Percentiles rank a stretch among this genome's conserved stretches.
phyloP scores from a whole-genome alignment of 1,140 invertebrate species.

The Trachymyrmex septentrionalis region DNA sequence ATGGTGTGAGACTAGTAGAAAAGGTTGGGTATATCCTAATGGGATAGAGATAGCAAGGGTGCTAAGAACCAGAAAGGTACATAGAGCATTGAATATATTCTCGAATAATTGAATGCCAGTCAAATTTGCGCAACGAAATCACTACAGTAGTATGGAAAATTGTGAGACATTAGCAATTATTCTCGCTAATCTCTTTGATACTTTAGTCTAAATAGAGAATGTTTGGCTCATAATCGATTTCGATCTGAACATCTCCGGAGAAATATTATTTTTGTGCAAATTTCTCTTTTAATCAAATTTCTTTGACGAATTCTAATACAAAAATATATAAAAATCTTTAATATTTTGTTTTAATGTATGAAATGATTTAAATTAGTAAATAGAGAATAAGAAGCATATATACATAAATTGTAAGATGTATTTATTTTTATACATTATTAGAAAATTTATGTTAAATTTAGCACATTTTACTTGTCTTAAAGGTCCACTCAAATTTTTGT shows the following conservation, averaged over 20 bases:
- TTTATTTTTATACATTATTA: too few species aligned
- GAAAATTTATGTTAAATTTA: too few species aligned
- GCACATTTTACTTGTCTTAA: too few species aligned
- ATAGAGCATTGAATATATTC: constrained; percentile 59
- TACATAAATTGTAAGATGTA: too few species aligned
- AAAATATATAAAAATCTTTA: not conserved
- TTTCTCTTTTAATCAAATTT: too few species aligned
- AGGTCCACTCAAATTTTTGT: too few species aligned
- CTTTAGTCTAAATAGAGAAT: constrained; percentile 25
- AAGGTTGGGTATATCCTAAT: constrained; percentile 59
- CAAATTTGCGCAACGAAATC: constrained; percentile 75
- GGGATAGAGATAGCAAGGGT: constrained; percentile 32
- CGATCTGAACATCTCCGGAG: too few species aligned
- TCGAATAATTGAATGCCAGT: constrained; percentile 73
- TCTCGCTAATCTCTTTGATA: constrained; percentile 2
- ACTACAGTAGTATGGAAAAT: constrained; percentile 57
- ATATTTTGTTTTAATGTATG: too few species aligned
- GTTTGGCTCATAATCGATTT: not conserved
- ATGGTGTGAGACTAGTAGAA: constrained; percentile 21
- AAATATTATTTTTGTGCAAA: too few species aligned
- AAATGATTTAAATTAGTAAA: too few species aligned
- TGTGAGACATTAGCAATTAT: constrained; percentile 58
- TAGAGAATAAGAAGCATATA: too few species aligned
- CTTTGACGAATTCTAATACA: too few species aligned
- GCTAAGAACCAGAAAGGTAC: constrained; percentile 57